Evolutionary conservation across 1,140 invertebrate genomes (phyloP), one percentile per base, ranked within the genome.

Genomic region (Psilanteris sp.): DNA sequence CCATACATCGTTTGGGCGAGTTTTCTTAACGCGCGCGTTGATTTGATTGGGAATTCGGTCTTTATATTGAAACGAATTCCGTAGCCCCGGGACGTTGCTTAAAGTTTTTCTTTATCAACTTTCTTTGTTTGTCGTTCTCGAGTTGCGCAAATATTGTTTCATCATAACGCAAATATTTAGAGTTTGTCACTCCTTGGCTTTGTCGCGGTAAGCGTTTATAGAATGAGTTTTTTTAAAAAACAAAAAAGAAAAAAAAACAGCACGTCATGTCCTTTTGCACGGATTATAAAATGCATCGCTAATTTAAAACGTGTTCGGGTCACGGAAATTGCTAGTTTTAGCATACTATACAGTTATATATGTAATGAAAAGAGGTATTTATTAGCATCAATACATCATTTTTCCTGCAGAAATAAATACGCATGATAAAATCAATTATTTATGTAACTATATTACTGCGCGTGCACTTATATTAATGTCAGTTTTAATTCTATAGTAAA

Each of bases 351-450:
- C 32, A 27, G 50, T 55, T 54, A 46, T 37, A 66, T 46, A 27
- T 50, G 32, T 27, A 44, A 27, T 26, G 27, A 66, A 54, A 55
- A 46, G n/a, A 14, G 20, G 14, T 26, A 34, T 44, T 67, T 67
- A 54, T 8, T 29, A 32, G 20, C 20, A 11, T 0, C 36, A 37
- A 34, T 67, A 36, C 29, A 46, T 67, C 50, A 29, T 37, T 44
- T 26, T 54, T 43, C 20, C 7, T 11, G 37, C 3, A 46, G 48
- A 26, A 67, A 67, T 67, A 67, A 67, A 54, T 16, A 18, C 14
- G 31, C 29, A 15, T 55, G 48, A 67, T 67, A 55, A 46, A 67
- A 67, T 67, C 48, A 67, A 67, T 67, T 67, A 67, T 67, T 67
- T 27, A 67, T 29, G 37, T 37, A 29, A 46, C 55, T 46, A 48